Percentiles rank a stretch among this genome's conserved stretches.
These are phyloP conservation scores for Prietella phreatophila DNA, from an alignment of 2,113 vertebrate genomes.

Conservation along the genomic window DNA sequence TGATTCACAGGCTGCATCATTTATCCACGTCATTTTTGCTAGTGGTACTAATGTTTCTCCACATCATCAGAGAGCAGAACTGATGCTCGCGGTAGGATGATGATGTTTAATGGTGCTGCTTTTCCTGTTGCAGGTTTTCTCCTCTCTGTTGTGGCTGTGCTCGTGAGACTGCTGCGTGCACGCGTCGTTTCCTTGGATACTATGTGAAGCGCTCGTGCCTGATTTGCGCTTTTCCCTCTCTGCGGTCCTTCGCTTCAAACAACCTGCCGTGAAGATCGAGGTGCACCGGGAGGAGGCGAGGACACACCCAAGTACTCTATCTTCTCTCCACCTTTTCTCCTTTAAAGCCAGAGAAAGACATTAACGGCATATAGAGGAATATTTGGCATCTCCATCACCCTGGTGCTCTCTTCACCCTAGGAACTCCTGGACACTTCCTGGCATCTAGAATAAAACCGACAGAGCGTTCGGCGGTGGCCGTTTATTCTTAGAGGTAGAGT, in stretches of 20 bases:
- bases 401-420: constrained; percentile 53
- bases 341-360: constrained; percentile 39
- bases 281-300: constrained; percentile 70
- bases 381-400: constrained; percentile 55
- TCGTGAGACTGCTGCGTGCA: constrained; percentile 4
- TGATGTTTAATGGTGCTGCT: background rate
- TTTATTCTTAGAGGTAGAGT: constrained; percentile 49
- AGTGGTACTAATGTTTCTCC: background rate
- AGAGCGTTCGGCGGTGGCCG: constrained; percentile 22
- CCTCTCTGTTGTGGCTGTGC: background rate
- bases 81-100: background rate
- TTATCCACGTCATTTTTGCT: background rate
- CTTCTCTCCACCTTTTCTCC: constrained; percentile 29
- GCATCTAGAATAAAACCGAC: background rate
- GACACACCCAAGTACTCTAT: constrained; percentile 76
- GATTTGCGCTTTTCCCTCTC: constrained; percentile 8
- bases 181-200: constrained; percentile 37
- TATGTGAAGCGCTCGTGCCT: constrained; percentile 12
- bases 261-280: constrained; percentile 66
- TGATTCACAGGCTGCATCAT: background rate
- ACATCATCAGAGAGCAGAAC: background rate
- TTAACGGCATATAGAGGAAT: constrained; percentile 37
- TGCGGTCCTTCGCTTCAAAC: constrained; percentile 54
- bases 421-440: constrained; percentile 30
- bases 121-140: constrained; percentile 5